Base-by-base conservation (phyloP, 2,888 invertebrate species). In the Cecidostiba fungosa region DNA sequence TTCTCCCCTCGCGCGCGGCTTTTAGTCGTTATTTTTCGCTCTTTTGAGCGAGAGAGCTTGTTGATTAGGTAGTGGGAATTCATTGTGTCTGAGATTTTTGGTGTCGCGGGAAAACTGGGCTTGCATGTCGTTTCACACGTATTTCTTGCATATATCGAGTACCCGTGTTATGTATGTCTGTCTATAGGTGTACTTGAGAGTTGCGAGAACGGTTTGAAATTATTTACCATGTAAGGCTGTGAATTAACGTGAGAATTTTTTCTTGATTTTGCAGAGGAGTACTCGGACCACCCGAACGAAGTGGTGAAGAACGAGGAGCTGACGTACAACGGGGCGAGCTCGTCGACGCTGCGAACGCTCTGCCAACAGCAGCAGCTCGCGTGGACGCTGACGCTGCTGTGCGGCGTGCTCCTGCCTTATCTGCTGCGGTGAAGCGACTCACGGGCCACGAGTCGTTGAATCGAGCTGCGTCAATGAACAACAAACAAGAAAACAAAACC, bases 231-330 rank as follows among this genome's bases (percentile, higher is more conserved):
- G 8, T 43, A 12, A 43, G 43, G 10, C 29, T 36, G 73, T 26
- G 70, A 16, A 62, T 16, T 59, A 62, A 62, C n/a, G 62, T n/a
- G 14, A 72, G 3, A 39, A 59, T 81, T 81, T 77, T 89, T 90
- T 74, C 89, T n/a, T 23, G 88, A 87, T 89, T 89, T 93, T 94
- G 72, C 95, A 96, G 97, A 97, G 94, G 97, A 97, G 93, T 97
- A 97, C 92, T 97, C 97, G 92, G 97, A 97, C 93, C 96, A 97
- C 94, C 97, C 97, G 86, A 98, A 98, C 94, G 98, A 98, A 94
- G 98, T 98, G 90, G 97, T 98, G 91, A 98, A 98, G 94, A 98
- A 98, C 93, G 98, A 98, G 94, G 98, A 97, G 94, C 94, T 98
- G 92, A 97, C 97, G 85, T 96, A 97, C 92, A 96, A 95, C 91